Evolutionary conservation across 1,140 invertebrate genomes (phyloP), one percentile per base, ranked within the genome.

Genomic region (Pararge aegeria): DNA sequence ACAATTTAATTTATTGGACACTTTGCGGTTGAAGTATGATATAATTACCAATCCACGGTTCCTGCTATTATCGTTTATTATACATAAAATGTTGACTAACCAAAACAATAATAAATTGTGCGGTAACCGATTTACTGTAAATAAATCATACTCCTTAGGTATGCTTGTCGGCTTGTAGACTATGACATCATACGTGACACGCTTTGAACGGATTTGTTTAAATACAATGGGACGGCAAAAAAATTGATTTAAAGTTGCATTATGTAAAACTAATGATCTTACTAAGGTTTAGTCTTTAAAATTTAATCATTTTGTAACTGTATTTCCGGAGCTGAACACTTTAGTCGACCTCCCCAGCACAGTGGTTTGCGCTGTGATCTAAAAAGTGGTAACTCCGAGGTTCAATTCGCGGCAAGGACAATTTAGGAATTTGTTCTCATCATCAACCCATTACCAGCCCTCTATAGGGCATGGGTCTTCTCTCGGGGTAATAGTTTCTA

Each of bases 61-160:
- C 21, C 15, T 21, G 27, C 38, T 9, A 19, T 18, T 52, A 52
- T 21, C 38, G 34, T 38, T 51, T 51, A 24, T 53, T 60, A 60
- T 55, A 50, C 27, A 10, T 38, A 29, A 46, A 55, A 55, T 50
- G 52, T 50, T 55, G 20, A 16, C 29, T 42, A 55, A 61, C 29
- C 29, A 52, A 60, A 48, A 60, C 59, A 61, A 55, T 61, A 18
- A 38, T 21, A 58, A 20, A 19, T 50, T 24, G 10, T n/a, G 5
- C 24, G 18, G 38, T 58, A 40, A 21, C 16, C 10, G 12, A 53
- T 21, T 53, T 12, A 10, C 7, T 34, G n/a, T 34, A n/a, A 6
- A 34, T 12, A 34, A 12, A 34, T 4, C 10, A 7, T 4, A 18
- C 24, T 13, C 5, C 34, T 42, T 18, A n/a, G n/a, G n/a, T 20